Conservation (phyloP, 2,113 vertebrate genomes). For the Nothoprocta pentlandii region DNA sequence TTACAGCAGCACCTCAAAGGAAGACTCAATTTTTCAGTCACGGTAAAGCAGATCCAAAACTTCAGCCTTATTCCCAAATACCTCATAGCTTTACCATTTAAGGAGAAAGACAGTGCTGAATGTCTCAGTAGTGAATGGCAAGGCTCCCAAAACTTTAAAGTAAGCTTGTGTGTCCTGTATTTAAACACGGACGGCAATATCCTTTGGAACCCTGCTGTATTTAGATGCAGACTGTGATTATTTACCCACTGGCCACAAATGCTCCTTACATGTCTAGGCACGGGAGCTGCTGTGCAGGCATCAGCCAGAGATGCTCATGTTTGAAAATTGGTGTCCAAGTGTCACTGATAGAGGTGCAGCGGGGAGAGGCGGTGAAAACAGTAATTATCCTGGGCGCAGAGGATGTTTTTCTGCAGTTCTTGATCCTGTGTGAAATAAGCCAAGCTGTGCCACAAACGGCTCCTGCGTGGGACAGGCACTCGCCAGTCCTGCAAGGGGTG, state of each 20-base stretch:
- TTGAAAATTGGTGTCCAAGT: background rate
- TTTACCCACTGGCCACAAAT: constrained; percentile 21
- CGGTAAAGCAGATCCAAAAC: constrained; percentile 10
- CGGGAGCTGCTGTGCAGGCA: background rate
- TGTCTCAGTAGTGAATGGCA: background rate
- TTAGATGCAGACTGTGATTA: constrained; percentile 11
- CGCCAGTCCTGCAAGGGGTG: background rate
- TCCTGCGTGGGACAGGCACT: background rate
- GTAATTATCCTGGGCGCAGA: background rate
- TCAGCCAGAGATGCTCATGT: background rate
- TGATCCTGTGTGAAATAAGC: background rate
- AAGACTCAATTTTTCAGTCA: background rate
- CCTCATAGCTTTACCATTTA: background rate
- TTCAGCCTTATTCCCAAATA: background rate
- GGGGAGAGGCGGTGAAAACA: background rate
- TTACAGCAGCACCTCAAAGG: constrained; percentile 2
- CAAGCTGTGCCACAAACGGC: background rate
- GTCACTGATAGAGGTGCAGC: background rate
- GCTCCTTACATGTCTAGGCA: background rate
- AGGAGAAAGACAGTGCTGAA: background rate
- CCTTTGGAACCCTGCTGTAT: constrained; percentile 1
- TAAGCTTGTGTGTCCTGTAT: constrained; percentile 21
- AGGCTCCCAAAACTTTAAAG: background rate
- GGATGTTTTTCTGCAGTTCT: background rate
- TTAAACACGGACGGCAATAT: background rate